Base-by-base conservation (phyloP, 2,797 vertebrate species). In the Parauchenoglanis punctatus region DNA sequence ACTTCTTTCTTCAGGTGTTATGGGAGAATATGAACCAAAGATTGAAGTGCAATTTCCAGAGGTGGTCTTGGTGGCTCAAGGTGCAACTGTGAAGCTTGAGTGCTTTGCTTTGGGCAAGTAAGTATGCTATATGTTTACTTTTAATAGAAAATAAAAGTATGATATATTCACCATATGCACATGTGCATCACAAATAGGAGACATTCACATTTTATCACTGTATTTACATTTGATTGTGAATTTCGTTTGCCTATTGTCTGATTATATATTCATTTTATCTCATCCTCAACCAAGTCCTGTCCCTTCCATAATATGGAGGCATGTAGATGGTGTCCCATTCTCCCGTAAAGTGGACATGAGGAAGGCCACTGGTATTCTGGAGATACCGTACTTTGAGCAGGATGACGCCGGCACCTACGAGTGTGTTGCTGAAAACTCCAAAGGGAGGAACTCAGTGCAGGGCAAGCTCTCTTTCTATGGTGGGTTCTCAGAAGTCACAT, bases 1-100 rank as follows among this genome's bases (percentile, higher is more conserved):
- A 59, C 91, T 92, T 92, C 76, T 92, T 72, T 93, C 89, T 70
- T 90, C 93, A 99, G 98, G 98, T 92, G 96, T 98, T 90, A 99
- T 99, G 98, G 98, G 98, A 83, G 98, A 99, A 95, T 99, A 99
- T 1, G 98, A 99, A 92, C 99, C 99, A 87, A 99, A 99, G 96
- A 99, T 99, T 94, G 99, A 99, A 95, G 98, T 99, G 89, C 98
- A 99, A 93, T 98, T 99, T 94, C 98, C 98, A 88, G 98, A 99
- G 92, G 93, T 94, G 0, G 97, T 99, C 89, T 97, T 97, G 0
- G 96, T 97, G 59, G 97, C 98, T 12, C 98, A 97, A 95, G 98
- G 98, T 93, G 95, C 97, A 87, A 98, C 97, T 0, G 97, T 98
- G 72, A 98, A 97, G 88, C 94, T 99, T 93, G 98, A 99, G 91